Evolutionary conservation across 2,113 vertebrate species (phyloP).

Genomic region (Aleadryas rufinucha): DNA sequence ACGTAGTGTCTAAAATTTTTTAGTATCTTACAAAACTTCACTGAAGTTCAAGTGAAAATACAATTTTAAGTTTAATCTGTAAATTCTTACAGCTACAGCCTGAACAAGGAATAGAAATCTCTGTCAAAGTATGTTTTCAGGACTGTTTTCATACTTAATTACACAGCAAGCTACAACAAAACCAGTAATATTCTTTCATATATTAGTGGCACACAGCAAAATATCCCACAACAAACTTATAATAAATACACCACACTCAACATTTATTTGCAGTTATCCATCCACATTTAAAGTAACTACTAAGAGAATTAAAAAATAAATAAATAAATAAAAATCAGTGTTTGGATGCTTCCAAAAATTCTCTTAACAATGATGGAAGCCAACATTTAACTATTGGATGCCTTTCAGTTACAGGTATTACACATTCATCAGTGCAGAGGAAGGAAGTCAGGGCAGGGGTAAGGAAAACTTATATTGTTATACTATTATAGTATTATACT

Average conservation of each 20-base stretch:
- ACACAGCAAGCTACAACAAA: not conserved
- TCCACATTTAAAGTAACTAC: constrained; percentile 72
- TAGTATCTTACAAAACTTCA: not conserved
- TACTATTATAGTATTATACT: not conserved
- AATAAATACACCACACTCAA: constrained; percentile 91
- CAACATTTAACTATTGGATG: constrained; percentile 52
- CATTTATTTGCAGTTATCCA: constrained; percentile 84
- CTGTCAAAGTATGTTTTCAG: not conserved
- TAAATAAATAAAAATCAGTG: not conserved
- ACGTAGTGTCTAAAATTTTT: not conserved
- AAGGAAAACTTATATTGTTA: not conserved
- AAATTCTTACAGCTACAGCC: not conserved
- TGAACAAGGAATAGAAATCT: not conserved
- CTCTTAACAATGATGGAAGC: constrained; percentile 31
- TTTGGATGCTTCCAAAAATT: constrained; percentile 42
- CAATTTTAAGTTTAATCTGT: not conserved
- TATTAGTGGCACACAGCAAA: constrained; percentile 13
- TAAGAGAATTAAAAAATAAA: not conserved
- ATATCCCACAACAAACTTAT: constrained; percentile 96
- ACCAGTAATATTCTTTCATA: not conserved
- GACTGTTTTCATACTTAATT: not conserved
- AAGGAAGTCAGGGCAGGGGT: not conserved
- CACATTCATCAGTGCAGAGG: constrained; percentile 11
- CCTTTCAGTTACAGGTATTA: constrained; percentile 67
- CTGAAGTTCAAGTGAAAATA: not conserved